Evolutionary conservation across 2,113 vertebrate genomes (phyloP).

Genomic region (Egretta garzetta): DNA sequence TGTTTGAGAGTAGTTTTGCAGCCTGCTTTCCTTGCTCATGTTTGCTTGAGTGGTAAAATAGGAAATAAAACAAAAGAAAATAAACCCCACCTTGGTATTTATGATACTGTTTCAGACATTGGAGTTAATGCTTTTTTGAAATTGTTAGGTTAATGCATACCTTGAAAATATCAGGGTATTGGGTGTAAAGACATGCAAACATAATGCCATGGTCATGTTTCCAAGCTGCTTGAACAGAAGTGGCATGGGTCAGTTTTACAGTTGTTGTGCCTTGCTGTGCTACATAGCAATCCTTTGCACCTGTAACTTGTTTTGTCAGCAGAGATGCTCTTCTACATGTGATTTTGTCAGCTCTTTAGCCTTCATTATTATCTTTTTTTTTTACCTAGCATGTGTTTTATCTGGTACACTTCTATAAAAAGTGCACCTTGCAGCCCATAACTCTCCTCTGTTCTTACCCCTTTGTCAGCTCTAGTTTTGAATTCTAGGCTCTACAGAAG

Average conservation of each 20-base stretch:
- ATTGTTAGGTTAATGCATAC: neutral
- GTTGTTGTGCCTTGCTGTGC: neutral
- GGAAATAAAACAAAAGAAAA: neutral
- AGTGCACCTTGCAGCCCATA: neutral
- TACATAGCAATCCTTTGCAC: neutral
- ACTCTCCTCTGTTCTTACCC: neutral
- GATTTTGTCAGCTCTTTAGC: neutral
- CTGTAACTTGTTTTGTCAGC: neutral
- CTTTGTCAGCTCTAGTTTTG: neutral
- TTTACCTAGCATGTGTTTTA: neutral
- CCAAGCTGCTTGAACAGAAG: neutral
- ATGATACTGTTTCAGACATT: neutral
- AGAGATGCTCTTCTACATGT: neutral
- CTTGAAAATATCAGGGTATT: neutral
- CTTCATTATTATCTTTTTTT: neutral
- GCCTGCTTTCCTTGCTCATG: neutral
- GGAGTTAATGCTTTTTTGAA: neutral
- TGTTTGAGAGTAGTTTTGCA: neutral
- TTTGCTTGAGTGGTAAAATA: neutral
- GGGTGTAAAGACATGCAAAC: neutral
- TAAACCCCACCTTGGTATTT: neutral
- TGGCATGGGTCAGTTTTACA: neutral
- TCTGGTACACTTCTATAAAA: neutral
- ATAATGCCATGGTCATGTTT: fast-evolving
- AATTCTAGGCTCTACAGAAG: neutral